Conservation (phyloP, 2,888 invertebrate species). For the Tetropium fuscum region DNA sequence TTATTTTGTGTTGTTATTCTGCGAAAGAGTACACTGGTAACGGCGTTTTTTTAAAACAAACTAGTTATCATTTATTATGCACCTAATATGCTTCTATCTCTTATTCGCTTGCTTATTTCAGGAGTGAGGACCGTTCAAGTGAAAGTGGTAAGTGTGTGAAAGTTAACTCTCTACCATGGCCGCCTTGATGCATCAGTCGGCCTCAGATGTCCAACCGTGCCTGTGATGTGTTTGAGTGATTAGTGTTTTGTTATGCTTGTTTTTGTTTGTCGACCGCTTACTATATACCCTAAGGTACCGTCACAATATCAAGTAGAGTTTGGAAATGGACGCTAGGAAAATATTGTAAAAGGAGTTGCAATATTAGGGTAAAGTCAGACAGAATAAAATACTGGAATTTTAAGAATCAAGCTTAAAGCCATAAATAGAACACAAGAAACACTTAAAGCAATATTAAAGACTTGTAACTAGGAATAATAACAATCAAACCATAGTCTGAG, state of each 20-base stretch:
- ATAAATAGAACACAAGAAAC: too few species aligned
- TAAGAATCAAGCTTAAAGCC: too few species aligned
- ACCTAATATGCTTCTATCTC: slow-evolving; percentile 14
- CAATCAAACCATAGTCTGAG: too few species aligned
- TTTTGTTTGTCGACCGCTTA: slow-evolving; percentile 20
- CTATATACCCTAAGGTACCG: not conserved
- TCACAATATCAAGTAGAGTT: not conserved
- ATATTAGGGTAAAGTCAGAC: slow-evolving; percentile 25
- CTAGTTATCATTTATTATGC: slow-evolving; percentile 9
- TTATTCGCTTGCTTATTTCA: slow-evolving; percentile 6
- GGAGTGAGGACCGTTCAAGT: slow-evolving; percentile 51
- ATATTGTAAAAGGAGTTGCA: slow-evolving; percentile 20
- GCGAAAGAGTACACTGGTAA: slow-evolving; percentile 4
- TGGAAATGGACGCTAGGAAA: not conserved
- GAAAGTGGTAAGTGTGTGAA: slow-evolving; percentile 66
- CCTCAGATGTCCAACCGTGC: slow-evolving; percentile 62
- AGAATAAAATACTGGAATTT: not conserved
- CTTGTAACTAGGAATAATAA: too few species aligned
- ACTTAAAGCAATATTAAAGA: too few species aligned
- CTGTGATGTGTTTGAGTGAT: slow-evolving; percentile 60
- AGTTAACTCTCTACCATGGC: slow-evolving; percentile 64
- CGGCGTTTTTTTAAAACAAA: not conserved
- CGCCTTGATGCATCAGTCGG: slow-evolving; percentile 60
- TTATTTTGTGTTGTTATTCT: slow-evolving; percentile 8
- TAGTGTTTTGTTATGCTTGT: slow-evolving; percentile 51